phyloP scores from a whole-genome alignment of 2,113 vertebrate species.

The Athene cunicularia region DNA sequence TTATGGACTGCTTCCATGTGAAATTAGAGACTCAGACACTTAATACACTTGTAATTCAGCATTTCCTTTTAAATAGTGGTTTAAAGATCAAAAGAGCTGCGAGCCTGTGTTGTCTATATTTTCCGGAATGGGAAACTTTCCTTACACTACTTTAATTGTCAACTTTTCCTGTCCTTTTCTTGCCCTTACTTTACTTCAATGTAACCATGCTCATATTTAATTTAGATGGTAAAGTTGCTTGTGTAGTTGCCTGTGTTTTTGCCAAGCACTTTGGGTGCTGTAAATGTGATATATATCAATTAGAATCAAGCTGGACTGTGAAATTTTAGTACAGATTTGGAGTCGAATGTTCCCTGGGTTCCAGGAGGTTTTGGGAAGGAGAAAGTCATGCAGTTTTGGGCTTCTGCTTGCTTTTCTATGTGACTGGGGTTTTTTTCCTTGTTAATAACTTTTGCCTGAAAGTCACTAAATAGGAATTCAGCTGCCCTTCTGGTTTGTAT shows the following conservation, averaged over 20 bases:
- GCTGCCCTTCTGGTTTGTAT: neutral
- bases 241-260: neutral
- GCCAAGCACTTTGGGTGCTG: neutral
- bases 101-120: neutral
- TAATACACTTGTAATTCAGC: conserved; percentile 29
- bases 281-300: neutral
- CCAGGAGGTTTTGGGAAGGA: neutral
- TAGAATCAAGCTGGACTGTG: neutral
- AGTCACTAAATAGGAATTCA: neutral
- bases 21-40: conserved; percentile 14
- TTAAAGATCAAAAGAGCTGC: conserved; percentile 23
- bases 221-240: neutral
- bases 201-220: neutral
- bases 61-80: conserved; percentile 28
- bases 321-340: neutral
- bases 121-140: neutral
- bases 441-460: neutral
- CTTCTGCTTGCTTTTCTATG: neutral
- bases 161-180: conserved; percentile 15
- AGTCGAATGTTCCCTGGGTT: neutral
- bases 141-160: neutral
- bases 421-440: neutral
- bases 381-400: neutral
- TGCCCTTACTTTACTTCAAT: neutral
- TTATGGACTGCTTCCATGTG: neutral